Evolutionary conservation across 2,113 vertebrate species (phyloP).

Genomic region (Pygoscelis adeliae): DNA sequence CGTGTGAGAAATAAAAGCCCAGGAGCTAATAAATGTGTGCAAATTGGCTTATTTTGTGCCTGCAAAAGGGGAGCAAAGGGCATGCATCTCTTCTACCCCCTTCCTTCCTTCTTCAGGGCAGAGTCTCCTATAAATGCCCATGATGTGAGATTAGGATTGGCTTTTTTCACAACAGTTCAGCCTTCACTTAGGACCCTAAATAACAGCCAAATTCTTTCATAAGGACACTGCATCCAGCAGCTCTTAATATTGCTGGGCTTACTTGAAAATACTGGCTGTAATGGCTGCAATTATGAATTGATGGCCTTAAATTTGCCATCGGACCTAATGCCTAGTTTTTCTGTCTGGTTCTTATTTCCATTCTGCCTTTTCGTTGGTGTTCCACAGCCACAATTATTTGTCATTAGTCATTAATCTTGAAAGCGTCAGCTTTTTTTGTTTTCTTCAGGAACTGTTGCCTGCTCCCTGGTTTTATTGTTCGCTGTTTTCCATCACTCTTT

Average conservation of each 20-base stretch:
- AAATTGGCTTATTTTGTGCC: not conserved
- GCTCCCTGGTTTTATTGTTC: slow-evolving; percentile 9
- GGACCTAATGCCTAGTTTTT: slow-evolving; percentile 38
- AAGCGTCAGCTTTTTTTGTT: slow-evolving; percentile 10
- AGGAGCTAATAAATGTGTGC: not conserved
- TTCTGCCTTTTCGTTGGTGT: not conserved
- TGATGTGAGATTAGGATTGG: not conserved
- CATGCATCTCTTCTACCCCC: rapidly evolving
- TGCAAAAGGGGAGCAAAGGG: not conserved
- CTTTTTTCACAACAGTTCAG: not conserved
- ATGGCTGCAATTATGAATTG: slow-evolving; percentile 57
- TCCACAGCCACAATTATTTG: slow-evolving; percentile 56
- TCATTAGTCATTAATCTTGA: slow-evolving; percentile 62
- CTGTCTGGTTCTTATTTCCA: slow-evolving; percentile 37
- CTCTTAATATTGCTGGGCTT: not conserved
- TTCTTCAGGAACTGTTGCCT: not conserved
- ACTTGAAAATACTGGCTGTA: slow-evolving; percentile 30
- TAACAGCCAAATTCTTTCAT: not conserved
- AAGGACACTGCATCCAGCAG: not conserved
- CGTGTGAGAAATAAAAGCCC: not conserved
- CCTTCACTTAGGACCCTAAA: not conserved
- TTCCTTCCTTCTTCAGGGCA: not conserved
- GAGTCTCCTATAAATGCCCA: not conserved
- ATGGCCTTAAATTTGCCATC: slow-evolving; percentile 45
- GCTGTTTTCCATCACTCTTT: not conserved